phyloP scores from a whole-genome alignment of 2,888 invertebrate species.

The Chaetogeoica ovagalla region DNA sequence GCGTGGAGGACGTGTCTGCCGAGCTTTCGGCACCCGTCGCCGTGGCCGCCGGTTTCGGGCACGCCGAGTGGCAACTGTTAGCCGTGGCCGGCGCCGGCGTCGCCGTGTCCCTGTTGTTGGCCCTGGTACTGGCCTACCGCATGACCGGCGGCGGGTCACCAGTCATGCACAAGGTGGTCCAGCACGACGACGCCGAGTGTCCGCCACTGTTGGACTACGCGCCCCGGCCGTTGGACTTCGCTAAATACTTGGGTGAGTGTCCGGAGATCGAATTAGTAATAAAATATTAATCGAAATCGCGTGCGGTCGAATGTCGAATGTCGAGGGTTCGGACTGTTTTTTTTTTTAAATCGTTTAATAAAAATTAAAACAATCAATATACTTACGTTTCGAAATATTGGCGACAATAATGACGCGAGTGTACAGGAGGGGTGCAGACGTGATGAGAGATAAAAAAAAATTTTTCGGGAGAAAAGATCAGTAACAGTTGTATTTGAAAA shows the following conservation, averaged over 20 bases:
- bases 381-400: no score
- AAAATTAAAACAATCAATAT: no score
- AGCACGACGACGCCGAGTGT: conserved; percentile 61
- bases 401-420: no score
- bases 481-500: no score
- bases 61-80: conserved; percentile 60
- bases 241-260: conserved; percentile 37
- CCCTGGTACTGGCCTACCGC: conserved; percentile 64
- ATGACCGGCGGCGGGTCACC: conserved; percentile 61
- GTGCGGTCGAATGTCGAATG: no score
- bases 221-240: conserved; percentile 13
- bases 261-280: no score
- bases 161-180: conserved; percentile 19
- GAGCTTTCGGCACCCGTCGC: conserved; percentile 45
- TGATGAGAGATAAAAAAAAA: no score
- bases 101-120: conserved; percentile 62
- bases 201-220: conserved; percentile 36
- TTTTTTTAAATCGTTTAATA: no score
- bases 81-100: conserved; percentile 67
- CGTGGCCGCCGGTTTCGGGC: conserved; percentile 31
- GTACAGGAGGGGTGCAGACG: no score
- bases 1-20: conserved; percentile 42
- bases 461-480: no score
- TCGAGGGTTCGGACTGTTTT: no score
- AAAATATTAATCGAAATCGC: not conserved